Evolutionary conservation across 2,113 vertebrate species (phyloP), one percentile per base, ranked within the genome.

Genomic region (Alligator sinensis): DNA sequence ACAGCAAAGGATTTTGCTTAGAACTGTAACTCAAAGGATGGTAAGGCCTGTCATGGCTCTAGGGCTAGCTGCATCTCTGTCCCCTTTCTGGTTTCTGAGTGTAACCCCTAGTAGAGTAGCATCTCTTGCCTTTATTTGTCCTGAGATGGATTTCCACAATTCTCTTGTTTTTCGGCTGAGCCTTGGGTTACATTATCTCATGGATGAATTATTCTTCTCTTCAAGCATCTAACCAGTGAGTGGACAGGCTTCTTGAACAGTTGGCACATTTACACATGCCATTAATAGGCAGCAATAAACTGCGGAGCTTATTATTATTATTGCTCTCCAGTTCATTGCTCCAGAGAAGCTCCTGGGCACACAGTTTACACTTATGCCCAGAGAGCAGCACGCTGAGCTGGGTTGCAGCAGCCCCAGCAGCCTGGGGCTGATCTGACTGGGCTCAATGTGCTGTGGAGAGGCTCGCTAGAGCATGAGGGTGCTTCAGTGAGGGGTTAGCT

Each of bases 21-120:
- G 84, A 85, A 55, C 81, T 34, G 8, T 55, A 85, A 87, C 87
- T 38, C 54, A 68, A 72, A 54, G 60, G 1, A 63, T 94, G 80
- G 60, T 22, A 57, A 78, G 70, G 68, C 25, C 63, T 61, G 8
- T 54, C 68, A 14, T 1, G 3, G 63, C 16, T 74, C 10, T 3
- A 57, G 76, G 21, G 66, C 78, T 12, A 10, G 58, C 58, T 15
- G 3, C 0, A 0, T 70, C n/a, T 62, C 77, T 68, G 34, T 77
- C 25, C 17, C 64, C 62, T 77, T 34, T 84, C 60, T 76, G 55
- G 30, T 24, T 47, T 47, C 54, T 81, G 21, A 17, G n/a, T 28
- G 79, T 28, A 11, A 16, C 11, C 11, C 21, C 30, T 38, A 19
- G 38, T 27, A 28, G 27, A 30, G 16, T 14, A n/a, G 30, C 64